Percentiles rank a stretch among this genome's conserved stretches.
Conservation (phyloP, 2,113 vertebrate species). For the Sorex fumeus region DNA sequence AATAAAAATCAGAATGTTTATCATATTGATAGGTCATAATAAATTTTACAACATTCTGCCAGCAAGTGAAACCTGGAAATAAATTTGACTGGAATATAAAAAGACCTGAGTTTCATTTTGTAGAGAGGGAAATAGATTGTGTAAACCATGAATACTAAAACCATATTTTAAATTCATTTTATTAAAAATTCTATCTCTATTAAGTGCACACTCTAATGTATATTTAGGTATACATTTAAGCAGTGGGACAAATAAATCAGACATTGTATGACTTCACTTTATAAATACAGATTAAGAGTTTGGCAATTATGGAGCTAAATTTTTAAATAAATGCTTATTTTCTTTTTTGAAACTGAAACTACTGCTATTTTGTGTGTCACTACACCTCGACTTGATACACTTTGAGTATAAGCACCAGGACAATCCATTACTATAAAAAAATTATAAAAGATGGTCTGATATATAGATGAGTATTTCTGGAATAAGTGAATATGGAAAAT, state of each 20-base stretch:
- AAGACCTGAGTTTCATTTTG: conserved; percentile 64
- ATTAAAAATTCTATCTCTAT: conserved; percentile 51
- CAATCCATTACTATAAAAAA: conserved; percentile 40
- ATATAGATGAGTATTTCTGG: conserved; percentile 58
- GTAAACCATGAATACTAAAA: conserved; percentile 70
- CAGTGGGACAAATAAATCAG: conserved; percentile 7
- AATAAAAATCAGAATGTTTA: conserved; percentile 73
- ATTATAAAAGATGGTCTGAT: not conserved
- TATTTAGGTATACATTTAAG: conserved; percentile 36
- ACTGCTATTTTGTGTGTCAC: conserved; percentile 15
- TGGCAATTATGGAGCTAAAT: conserved; percentile 3
- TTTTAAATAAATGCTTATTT: not conserved
- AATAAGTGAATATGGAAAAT: conserved; percentile 2
- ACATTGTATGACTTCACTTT: not conserved
- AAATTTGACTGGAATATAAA: conserved; percentile 77
- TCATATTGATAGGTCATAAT: conserved; percentile 71
- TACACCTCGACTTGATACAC: not conserved
- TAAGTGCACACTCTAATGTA: not conserved
- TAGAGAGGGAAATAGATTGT: conserved; percentile 40
- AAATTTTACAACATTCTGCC: conserved; percentile 72
- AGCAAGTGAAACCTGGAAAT: conserved; percentile 73
- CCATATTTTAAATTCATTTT: conserved; percentile 55
- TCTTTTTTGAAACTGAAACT: conserved; percentile 47
- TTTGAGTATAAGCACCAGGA: conserved; percentile 1
- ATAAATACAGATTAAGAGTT: conserved; percentile 5